Evolutionary conservation across 2,797 vertebrate species (phyloP).

Genomic region (Tauraco hartlaubi): DNA sequence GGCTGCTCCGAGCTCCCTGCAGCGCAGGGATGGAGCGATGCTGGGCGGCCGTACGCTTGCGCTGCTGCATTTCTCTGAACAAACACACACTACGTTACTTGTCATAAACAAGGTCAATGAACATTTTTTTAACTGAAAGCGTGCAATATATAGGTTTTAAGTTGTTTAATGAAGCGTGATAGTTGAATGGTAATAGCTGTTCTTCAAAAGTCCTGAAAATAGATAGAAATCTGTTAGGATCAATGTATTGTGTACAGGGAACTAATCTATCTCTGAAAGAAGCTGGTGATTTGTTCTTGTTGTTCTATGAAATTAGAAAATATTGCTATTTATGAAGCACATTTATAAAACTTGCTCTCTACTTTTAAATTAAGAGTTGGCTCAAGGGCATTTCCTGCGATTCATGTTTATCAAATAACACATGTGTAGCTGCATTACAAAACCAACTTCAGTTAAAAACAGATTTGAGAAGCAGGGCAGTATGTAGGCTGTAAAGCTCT

Average conservation of each 20-base stretch:
- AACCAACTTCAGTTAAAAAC: background rate
- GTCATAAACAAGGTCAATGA: background rate
- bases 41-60: rapidly evolving
- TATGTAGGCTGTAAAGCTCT: background rate
- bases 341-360: conserved; percentile 13
- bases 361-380: background rate
- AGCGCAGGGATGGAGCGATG: rapidly evolving
- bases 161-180: conserved; percentile 8
- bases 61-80: background rate
- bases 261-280: background rate
- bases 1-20: background rate
- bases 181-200: conserved; percentile 8
- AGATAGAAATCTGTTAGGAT: conserved; percentile 28
- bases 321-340: background rate
- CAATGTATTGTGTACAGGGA: background rate
- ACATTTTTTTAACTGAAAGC: background rate
- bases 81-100: too few relatives aligned
- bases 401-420: background rate
- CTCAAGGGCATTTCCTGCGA: background rate
- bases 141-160: background rate
- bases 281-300: conserved; percentile 1
- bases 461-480: background rate
- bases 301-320: conserved; percentile 29
- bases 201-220: conserved; percentile 19
- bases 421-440: background rate